Evolutionary conservation across 2,797 vertebrate species (phyloP).

Genomic region (Gorsachius magnificus): DNA sequence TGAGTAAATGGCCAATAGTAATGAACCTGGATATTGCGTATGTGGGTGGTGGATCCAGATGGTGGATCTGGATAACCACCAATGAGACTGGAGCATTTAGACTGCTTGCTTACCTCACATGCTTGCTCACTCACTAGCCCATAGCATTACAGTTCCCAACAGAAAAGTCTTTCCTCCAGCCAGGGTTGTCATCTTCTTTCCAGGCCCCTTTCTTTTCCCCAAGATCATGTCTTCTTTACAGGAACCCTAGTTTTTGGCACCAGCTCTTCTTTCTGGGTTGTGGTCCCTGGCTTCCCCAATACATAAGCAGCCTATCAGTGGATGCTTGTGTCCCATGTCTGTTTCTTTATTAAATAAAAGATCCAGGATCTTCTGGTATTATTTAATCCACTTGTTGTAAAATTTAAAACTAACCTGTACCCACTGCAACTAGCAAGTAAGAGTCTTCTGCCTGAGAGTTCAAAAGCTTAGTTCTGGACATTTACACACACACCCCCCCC

Average conservation of each 20-base stretch:
- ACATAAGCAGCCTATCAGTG: fast-evolving
- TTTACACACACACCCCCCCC: neutral
- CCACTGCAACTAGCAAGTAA: neutral
- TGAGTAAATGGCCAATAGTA: neutral
- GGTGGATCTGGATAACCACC: neutral
- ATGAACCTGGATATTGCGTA: neutral
- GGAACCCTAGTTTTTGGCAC: neutral
- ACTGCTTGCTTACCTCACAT: neutral
- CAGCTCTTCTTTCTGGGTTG: neutral
- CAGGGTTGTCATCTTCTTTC: neutral
- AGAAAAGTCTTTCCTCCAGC: neutral
- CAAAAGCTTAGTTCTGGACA: neutral
- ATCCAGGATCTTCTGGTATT: neutral
- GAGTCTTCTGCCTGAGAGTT: neutral
- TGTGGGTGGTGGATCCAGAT: neutral
- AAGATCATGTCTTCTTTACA: neutral
- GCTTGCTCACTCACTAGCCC: neutral
- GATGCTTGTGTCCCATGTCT: neutral
- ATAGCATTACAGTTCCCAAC: neutral
- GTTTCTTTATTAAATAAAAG: neutral
- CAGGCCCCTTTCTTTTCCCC: neutral
- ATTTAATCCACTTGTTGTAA: neutral
- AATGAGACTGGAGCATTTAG: neutral
- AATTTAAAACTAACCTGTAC: neutral
- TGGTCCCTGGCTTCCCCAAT: neutral